Base-by-base conservation (phyloP, 2,888 invertebrate genomes). In the Oeneis ivallda region DNA sequence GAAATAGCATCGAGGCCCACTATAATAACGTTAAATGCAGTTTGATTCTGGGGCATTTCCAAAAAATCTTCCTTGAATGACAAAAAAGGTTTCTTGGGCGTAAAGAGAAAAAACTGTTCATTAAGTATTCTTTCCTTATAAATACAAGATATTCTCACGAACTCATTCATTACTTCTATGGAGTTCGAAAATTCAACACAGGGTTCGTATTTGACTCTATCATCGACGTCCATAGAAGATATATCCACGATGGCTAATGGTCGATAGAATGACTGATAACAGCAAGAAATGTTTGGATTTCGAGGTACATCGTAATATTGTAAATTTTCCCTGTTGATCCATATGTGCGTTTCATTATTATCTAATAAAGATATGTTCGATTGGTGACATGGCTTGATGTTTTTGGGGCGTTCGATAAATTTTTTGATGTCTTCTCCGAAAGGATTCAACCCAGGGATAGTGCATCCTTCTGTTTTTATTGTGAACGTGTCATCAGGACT, bases 1-100 rank as follows among this genome's bases (percentile, higher is more conserved):
- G 98, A 98, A 34, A 98, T 93, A 10, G 97, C 95, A 80, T 98
- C 98, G 54, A 98, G 87, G 9, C 98, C 98, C 69, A 98, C 85
- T 41, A 98, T 89, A 69, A 98, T 91, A 0, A 98, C 93, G 72
- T 96, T 97, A 57, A 95, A 88, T 64, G 76, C 74, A 2, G 82
- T 77, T 70, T 79, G 74, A 74, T 82, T 85, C 47, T 45, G 32
- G 34, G 65, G 70, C 13, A 68, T 71, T 67, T 73, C 80, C 15
- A 70, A 71, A 9, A 71, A 65, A 64, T 81, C 80, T 60, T 76
- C 76, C 26, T 66, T 78, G 54, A 71, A 70, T 1, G 74, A 72
- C 19, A 72, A 54, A 4, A 79, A 71, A 19, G 77, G 75, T 74
- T 86, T 91, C 72, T 92, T 82, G 26, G 93, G 93, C 11, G 95